Evolutionary conservation across 2,797 vertebrate species (phyloP), one percentile per base, ranked within the genome.

Genomic region (Chelon auratus): DNA sequence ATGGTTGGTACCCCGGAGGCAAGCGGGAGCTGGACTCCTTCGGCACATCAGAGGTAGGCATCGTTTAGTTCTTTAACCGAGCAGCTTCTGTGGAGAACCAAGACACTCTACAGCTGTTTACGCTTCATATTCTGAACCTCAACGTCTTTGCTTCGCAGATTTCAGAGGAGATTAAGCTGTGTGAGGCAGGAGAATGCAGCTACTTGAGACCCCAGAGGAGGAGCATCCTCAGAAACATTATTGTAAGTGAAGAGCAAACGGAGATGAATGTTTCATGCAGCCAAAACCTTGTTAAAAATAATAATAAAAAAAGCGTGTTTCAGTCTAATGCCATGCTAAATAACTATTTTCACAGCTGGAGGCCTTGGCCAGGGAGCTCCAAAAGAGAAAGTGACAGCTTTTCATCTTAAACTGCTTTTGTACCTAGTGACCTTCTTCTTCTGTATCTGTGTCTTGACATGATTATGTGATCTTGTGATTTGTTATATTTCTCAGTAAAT

Each of bases 1-100:
- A 97, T 11, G 94, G 96, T 52, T 97, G 96, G 96, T 97, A 96
- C 75, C 96, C 96, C 0, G 95, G 95, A 84, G 95, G 96, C 65
- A 97, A 97, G 75, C 82, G 93, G 82, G 95, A 95, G 57, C 77
- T 96, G 15, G 92, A 93, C 17, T 64, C 82, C 10, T 92, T 94
- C 6, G 62, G 78, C 3, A 75, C 84, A 0, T 82, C 91, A 75
- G 94, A 95, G 95, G 96, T 97, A 52, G 5, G 78, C 17, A 61
- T 56, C 9, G 14, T 60, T 81, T 62, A 40, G 2, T 70, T 33
- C 17, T 58, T 18, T 63, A 12, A n/a, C 2, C n/a, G 15, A 74
- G 24, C 8, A 45, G 53, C 52, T 69, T 56, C 20, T 52, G 13
- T 51, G n/a, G 33, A 58, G 9, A 62, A 33, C 47, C 2, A 36